Evolutionary conservation across 2,113 vertebrate genomes (phyloP), one percentile per base, ranked within the genome.

Genomic region (Marmota monax): DNA sequence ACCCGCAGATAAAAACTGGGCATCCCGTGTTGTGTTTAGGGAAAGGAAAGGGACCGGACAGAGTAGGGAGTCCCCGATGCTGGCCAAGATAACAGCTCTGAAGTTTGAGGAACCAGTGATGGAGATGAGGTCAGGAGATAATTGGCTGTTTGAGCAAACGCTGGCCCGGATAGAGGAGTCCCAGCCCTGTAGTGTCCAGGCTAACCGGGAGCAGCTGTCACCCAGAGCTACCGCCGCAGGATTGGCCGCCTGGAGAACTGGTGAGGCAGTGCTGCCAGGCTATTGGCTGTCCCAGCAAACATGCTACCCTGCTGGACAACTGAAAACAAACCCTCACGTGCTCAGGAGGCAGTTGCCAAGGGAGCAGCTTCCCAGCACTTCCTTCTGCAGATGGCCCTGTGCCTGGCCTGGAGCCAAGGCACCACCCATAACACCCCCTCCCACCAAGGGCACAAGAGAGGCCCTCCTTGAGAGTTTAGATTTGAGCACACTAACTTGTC

Each of bases 201-300:
- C 69, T 45, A 70, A 34, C 84, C 7, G 51, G 90, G 53, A 18
- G n/a, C 80, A 56, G 90, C 95, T 84, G 96, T 97, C 96, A 94
- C 56, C 94, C 45, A 2, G 48, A 42, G 85, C 78, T 45, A 0
- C 56, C 37, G 58, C 11, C 27, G 48, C 51, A 0, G 79, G 93
- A 99, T 99, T 99, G 99, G 99, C 73, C 93, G 13, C 37, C 95
- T 94, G 96, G 22, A 95, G 98, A 99, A 99, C 99, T 99, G 99
- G 99, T 99, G 99, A 99, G 99, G 96, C 97, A 70, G 86, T 93
- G 95, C 98, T 4, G 17, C 22, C 20, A 70, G 63, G 84, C 96
- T 18, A 99, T 99, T 99, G 99, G 99, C 98, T 98, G 97, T 4
- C 18, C 22, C 5, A 2, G 73, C 32, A 89, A 99, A 99, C 99